Conservation (phyloP, 2,888 invertebrate species). For the Agriotes lineatus region DNA sequence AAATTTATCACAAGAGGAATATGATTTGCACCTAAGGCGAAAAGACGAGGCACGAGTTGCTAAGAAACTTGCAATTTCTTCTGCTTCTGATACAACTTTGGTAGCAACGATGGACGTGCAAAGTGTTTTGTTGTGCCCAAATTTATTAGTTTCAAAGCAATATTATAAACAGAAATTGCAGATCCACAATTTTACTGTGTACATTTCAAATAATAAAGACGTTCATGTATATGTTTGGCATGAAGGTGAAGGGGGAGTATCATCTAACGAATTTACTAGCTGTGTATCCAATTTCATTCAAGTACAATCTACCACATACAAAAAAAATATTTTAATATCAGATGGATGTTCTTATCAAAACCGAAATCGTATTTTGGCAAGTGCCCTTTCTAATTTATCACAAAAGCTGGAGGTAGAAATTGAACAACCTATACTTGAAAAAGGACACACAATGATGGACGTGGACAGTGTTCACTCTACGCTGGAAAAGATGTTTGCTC, state of each 20-base stretch:
- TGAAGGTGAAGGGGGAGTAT: slow-evolving; percentile 43
- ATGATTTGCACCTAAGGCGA: no score
- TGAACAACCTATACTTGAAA: slow-evolving; percentile 39
- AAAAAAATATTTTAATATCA: slow-evolving; percentile 21
- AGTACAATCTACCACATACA: not conserved
- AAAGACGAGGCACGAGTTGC: no score
- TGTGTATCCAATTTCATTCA: slow-evolving; percentile 15
- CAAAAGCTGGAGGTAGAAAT: not conserved
- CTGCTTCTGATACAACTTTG: no score
- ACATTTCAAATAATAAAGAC: slow-evolving; percentile 21
- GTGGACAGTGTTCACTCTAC: slow-evolving; percentile 36
- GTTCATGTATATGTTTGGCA: slow-evolving; percentile 73
- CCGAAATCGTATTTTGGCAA: slow-evolving; percentile 30
- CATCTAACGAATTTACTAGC: slow-evolving; percentile 44
- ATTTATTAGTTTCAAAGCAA: not conserved
- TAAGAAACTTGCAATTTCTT: no score
- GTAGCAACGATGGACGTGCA: no score
- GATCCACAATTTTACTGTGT: not conserved
- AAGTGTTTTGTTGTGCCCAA: not conserved
- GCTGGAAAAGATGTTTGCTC: slow-evolving; percentile 31
- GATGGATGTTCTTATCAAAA: slow-evolving; percentile 43
- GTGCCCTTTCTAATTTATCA: slow-evolving; percentile 8
- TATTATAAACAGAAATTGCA: not conserved
- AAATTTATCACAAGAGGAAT: no score
- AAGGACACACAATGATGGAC: slow-evolving; percentile 46